Base-by-base conservation (phyloP, 1,140 invertebrate species). In the Aporrectodea caliginosa region DNA sequence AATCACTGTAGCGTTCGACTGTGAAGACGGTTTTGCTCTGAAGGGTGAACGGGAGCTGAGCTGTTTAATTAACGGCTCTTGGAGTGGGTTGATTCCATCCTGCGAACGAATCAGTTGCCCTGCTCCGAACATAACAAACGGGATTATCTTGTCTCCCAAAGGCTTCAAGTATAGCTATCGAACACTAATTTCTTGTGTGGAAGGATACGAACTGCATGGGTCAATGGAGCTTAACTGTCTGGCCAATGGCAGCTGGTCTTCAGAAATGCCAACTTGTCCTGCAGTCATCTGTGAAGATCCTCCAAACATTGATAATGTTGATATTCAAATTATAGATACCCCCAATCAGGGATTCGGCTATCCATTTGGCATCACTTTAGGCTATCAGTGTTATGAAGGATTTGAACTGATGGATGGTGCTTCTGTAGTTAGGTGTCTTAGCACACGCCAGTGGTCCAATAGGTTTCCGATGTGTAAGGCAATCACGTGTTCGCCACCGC, bases 181-280 rank as follows among this genome's bases (percentile, higher is more conserved):
- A 12, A 58, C 43, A 12, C 43, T 58, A 12, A 34, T 34, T 84
- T 90, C 91, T 30, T 98, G 96, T 86, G 91, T 92, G 1, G 90
- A 92, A 84, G 93, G 93, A 0, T 91, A 94, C 77, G 89, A 90
- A 78, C 88, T 95, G 35, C 90, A 91, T 78, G 94, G 94, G 32
- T 91, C 93, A 1, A 90, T 92, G 22, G 92, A 93, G 87, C 88
- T 95, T 27, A 91, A 92, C 84, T 94, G 93, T 89, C 87, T 94
- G 78, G 92, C 92, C 83, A 93, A 92, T 85, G 93, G 93, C 31
- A 93, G 93, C 88, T 96, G 94, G 94, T 94, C 93, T 0, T 93
- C 92, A 80, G 91, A 92, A 1, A 92, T 94, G 78, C 93, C 94
- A 0, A 89, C 89, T 6, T 97, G 95, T 88, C 91, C 92, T 87